Percentiles rank a stretch among this genome's conserved stretches.
These are phyloP conservation scores for Drosophila sulfurigaster DNA, from an alignment of 1,140 invertebrate genomes.

Conservation along the genomic window DNA sequence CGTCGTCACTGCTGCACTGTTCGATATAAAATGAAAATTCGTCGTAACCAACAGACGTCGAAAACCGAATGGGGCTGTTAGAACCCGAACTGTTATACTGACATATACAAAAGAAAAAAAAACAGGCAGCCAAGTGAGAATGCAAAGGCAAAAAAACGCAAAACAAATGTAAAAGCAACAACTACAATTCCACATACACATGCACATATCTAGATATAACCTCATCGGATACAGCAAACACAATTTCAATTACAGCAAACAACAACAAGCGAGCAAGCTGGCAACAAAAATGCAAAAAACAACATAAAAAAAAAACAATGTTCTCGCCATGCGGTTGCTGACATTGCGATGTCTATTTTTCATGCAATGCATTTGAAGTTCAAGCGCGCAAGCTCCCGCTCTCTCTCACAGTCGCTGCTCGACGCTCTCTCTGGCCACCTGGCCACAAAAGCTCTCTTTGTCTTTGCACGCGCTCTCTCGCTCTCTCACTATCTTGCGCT, in stretches of 20 bases:
- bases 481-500: conserved; percentile 3
- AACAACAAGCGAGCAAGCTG: conserved; percentile 3
- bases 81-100: conserved; percentile 70
- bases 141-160: conserved; percentile 28
- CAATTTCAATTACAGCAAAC: conserved; percentile 44
- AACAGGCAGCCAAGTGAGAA: conserved; percentile 33
- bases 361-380: conserved; percentile 76
- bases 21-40: conserved; percentile 82
- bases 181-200: conserved; percentile 6
- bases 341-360: conserved; percentile 54
- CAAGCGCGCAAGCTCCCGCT: conserved; percentile 74
- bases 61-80: conserved; percentile 43
- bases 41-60: conserved; percentile 69
- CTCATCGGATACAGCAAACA: conserved; percentile 45
- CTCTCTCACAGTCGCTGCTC: conserved; percentile 4
- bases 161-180: conserved; percentile 35
- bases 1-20: conserved; percentile 78
- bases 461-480: conserved; percentile 12
- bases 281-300: conserved; percentile 55
- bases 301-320: conserved; percentile 25
- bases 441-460: conserved; percentile 25
- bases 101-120: conserved; percentile 56
- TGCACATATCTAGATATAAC: conserved; percentile 21
- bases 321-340: conserved; percentile 48
- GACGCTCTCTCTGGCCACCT: conserved; percentile 21